A percentile compares a stretch with the other conserved stretches of the same genome.
These are phyloP conservation scores for Pseudorhiza aurosa DNA, from an alignment of 30 jellyfish, hydroid and myxozoan genomes.

Conservation along the genomic window DNA sequence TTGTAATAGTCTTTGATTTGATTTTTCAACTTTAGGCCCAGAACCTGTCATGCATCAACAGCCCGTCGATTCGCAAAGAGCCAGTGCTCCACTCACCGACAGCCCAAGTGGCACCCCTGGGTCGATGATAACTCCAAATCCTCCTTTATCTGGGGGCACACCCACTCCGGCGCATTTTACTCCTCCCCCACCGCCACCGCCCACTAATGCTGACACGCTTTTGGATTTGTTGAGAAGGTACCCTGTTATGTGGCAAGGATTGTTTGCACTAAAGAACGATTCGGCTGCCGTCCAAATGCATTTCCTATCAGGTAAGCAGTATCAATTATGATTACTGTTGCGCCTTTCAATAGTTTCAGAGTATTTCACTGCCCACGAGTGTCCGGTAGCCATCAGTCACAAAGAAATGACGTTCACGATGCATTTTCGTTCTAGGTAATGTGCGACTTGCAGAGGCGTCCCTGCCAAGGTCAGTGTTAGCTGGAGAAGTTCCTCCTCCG, in stretches of 20 bases:
- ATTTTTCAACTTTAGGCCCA: not conserved
- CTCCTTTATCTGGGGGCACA: slow-evolving; percentile 78
- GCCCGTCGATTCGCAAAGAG: slow-evolving; percentile 50
- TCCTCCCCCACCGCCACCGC: slow-evolving; percentile 91
- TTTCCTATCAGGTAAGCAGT: slow-evolving; percentile 84
- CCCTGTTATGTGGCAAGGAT: slow-evolving; percentile 99
- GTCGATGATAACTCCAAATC: slow-evolving; percentile 61
- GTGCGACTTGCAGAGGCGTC: slow-evolving; percentile 91
- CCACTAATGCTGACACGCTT: slow-evolving; percentile 86
- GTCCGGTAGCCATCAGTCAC: too few relatives aligned
- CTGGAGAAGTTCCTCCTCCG: slow-evolving; percentile 98
- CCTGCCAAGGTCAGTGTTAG: slow-evolving; percentile 90
- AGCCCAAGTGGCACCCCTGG: slow-evolving; percentile 77
- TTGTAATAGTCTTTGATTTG: too few relatives aligned
- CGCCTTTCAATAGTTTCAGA: too few relatives aligned
- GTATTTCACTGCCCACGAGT: too few relatives aligned
- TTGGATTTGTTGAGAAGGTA: slow-evolving; percentile 89
- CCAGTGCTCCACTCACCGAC: slow-evolving; percentile 39
- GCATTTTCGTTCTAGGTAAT: slow-evolving; percentile 55
- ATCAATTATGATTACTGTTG: too few relatives aligned
- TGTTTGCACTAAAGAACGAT: slow-evolving; percentile 92
- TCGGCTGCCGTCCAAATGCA: slow-evolving; percentile 99
- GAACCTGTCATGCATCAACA: slow-evolving; percentile 39
- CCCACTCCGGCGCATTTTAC: slow-evolving; percentile 72
- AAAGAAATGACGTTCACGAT: too few relatives aligned